Evolutionary conservation across 2,797 vertebrate species (phyloP), one percentile per base, ranked within the genome.

Genomic region (Pterois miles): DNA sequence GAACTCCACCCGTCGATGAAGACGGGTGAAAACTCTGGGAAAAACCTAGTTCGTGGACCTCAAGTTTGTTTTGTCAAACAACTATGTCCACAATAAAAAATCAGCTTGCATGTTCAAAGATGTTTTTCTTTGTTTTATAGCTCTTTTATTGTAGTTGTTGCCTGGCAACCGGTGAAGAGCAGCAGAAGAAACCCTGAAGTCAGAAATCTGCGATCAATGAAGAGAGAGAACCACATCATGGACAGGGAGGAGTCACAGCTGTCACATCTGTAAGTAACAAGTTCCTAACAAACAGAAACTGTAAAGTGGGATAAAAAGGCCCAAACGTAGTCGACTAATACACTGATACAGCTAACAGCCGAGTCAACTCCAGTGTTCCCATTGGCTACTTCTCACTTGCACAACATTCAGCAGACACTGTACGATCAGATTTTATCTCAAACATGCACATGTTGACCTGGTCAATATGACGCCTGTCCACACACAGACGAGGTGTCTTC

Each of bases 241-340:
- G 62, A 48, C 46, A 46, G 62, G 86, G 75, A 23, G 81, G 78
- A 70, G 57, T 34, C 57, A 34, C 31, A 22, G 20, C 80, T 80
- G 82, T 71, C 56, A 33, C 56, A 59, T 34, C 80, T 80, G 82
- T 68, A 8, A 71, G 70, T 23, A 53, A 74, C 50, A 16, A n/a
- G 33, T 22, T 34, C 69, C 14, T 33, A 16, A 29, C 64, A 74
- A 64, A 33, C 1, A 62, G 50, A 66, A 29, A 34, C 43, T 3
- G 38, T 18, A 6, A 34, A 59, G 33, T 6, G 36, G 22, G 69
- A 18, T 2, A 1, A 27, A 34, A 8, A 8, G 31, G 13, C 22
- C 57, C 68, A 18, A n/a, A n/a, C n/a, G n/a, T n/a, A n/a, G n/a
- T 57, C 20, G 0, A 57, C 31, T 31, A 20, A n/a, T 33, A 4